Conservation (phyloP, 1,140 invertebrate species). For the Galendromus occidentalis region DNA sequence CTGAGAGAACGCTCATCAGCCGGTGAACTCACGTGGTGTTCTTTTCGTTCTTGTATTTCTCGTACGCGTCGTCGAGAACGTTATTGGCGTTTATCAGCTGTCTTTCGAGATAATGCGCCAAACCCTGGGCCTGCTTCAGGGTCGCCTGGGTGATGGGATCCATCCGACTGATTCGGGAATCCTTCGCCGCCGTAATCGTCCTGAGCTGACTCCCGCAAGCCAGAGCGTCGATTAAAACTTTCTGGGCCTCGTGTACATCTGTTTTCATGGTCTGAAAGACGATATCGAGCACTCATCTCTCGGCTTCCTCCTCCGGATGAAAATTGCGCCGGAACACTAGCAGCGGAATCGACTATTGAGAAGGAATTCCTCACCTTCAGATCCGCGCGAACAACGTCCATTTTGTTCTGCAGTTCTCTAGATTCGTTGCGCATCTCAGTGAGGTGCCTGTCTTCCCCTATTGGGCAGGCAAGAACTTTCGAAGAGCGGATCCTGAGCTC, state of each 20-base stretch:
- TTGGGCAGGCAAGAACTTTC: background rate
- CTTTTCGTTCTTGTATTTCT: constrained; percentile 5
- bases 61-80: background rate
- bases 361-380: background rate
- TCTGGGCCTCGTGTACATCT: background rate
- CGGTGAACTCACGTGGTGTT: background rate
- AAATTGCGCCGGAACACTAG: too few relatives aligned
- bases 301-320: too few relatives aligned
- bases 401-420: background rate
- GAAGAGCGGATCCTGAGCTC: background rate
- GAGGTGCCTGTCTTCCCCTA: background rate
- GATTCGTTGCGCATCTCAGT: background rate
- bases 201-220: background rate
- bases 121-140: background rate
- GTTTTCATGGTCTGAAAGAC: background rate
- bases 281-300: too few relatives aligned
- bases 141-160: background rate
- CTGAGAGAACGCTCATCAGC: background rate
- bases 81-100: background rate
- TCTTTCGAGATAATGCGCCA: background rate
- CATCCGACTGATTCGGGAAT: background rate
- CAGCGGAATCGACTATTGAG: background rate
- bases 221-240: background rate
- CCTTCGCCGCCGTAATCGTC: background rate
- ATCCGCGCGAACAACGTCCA: background rate